Percentiles rank a stretch among this genome's conserved stretches.
These are phyloP conservation scores for Caenorhabditis imperialis DNA, from an alignment of 2,888 invertebrate genomes.

Conservation along the genomic window DNA sequence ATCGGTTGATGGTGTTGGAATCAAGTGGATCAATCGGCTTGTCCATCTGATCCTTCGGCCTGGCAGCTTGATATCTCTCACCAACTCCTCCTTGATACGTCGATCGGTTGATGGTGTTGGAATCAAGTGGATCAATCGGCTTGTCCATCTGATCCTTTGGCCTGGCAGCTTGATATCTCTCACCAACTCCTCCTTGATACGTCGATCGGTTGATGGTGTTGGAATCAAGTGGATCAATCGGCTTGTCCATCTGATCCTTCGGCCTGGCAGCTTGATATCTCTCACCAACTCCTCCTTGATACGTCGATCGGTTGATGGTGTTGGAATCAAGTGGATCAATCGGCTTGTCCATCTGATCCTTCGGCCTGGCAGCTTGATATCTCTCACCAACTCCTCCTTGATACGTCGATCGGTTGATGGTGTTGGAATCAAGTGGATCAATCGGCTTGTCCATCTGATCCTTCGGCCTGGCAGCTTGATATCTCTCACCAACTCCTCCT, in stretches of 20 bases:
- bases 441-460: conserved; percentile 6
- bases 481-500: conserved; percentile 15
- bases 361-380: conserved; percentile 4
- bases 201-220: conserved; percentile 13
- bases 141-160: conserved; percentile 5
- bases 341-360: conserved; percentile 2
- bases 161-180: conserved; percentile 7
- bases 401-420: conserved; percentile 17
- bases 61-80: conserved; percentile 5
- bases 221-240: too few relatives aligned
- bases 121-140: too few relatives aligned
- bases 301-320: conserved; percentile 14
- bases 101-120: conserved; percentile 7
- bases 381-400: conserved; percentile 20
- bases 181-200: conserved; percentile 20
- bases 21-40: too few relatives aligned
- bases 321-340: too few relatives aligned
- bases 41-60: conserved; percentile 7
- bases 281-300: conserved; percentile 21
- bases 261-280: conserved; percentile 7
- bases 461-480: conserved; percentile 4
- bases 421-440: too few relatives aligned
- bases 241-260: conserved; percentile 2
- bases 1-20: conserved; percentile 7
- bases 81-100: conserved; percentile 23